Evolutionary conservation across 1,140 invertebrate genomes (phyloP).

Genomic region (Solenopsis fugax): DNA sequence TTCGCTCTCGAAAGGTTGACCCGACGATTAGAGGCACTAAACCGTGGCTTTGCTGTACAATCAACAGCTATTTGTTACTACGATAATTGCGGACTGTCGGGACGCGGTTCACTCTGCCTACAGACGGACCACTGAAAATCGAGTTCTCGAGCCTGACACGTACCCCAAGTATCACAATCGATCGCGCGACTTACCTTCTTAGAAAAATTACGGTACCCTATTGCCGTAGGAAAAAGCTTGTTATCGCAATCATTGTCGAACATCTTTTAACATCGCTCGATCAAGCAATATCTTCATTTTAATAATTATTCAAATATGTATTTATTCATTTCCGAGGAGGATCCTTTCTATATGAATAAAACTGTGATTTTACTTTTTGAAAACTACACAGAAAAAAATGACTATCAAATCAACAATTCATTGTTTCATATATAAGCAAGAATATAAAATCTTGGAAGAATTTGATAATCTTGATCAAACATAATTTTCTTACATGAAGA

Average conservation of each 20-base stretch:
- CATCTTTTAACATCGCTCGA: background rate
- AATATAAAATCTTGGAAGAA: too few relatives aligned
- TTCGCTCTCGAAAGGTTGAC: constrained; percentile 66
- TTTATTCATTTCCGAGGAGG: background rate
- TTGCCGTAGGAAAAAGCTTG: background rate
- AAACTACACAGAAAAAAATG: too few relatives aligned
- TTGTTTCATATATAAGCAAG: too few relatives aligned
- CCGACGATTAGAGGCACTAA: constrained; percentile 70
- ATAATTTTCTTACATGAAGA: too few relatives aligned
- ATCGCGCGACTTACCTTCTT: constrained; percentile 28
- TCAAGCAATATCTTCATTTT: background rate
- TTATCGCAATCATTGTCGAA: background rate
- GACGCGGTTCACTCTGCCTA: constrained; percentile 37
- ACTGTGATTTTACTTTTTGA: too few relatives aligned
- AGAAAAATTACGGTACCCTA: constrained; percentile 15
- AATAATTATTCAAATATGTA: background rate
- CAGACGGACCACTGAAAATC: constrained; percentile 55
- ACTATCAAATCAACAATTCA: too few relatives aligned
- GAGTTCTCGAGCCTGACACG: constrained; percentile 47
- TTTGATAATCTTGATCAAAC: too few relatives aligned
- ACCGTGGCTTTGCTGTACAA: constrained; percentile 64
- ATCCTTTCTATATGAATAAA: background rate
- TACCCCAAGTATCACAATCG: constrained; percentile 23
- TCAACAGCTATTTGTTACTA: constrained; percentile 70
- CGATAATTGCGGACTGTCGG: constrained; percentile 63